phyloP scores from a whole-genome alignment of 2,113 vertebrate species.

The Nothocercus julius region DNA sequence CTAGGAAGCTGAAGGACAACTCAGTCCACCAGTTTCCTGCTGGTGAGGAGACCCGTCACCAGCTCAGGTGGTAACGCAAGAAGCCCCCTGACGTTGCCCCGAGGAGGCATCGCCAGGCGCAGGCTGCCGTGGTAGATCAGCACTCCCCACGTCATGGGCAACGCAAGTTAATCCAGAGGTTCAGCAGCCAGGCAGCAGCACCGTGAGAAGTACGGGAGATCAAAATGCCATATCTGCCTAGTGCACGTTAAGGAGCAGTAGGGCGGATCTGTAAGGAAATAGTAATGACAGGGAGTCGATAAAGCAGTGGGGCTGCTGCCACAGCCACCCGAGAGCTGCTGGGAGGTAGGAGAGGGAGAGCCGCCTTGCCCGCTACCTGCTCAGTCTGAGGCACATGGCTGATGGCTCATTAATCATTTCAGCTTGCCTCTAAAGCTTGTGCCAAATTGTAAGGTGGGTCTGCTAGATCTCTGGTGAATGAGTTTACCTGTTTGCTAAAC shows the following conservation, averaged over 20 bases:
- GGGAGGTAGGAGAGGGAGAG: neutral
- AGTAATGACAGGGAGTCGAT: neutral
- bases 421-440: neutral
- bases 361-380: rapidly evolving
- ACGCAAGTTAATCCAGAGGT: neutral
- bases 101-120: neutral
- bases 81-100: neutral
- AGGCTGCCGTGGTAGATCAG: neutral
- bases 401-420: neutral
- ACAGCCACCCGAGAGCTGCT: neutral
- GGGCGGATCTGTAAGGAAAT: slow-evolving; percentile 15
- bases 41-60: neutral
- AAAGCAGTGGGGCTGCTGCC: neutral
- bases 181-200: neutral
- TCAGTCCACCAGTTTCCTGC: neutral
- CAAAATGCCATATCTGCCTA: neutral
- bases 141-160: neutral
- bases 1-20: neutral
- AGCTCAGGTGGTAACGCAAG: neutral
- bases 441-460: neutral
- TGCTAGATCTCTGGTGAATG: slow-evolving; percentile 7
- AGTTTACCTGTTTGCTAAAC: slow-evolving; percentile 38
- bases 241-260: neutral
- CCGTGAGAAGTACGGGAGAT: neutral
- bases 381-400: neutral